Base-by-base conservation (phyloP, 2,888 invertebrate species). In the Nymphalis polychloros region DNA sequence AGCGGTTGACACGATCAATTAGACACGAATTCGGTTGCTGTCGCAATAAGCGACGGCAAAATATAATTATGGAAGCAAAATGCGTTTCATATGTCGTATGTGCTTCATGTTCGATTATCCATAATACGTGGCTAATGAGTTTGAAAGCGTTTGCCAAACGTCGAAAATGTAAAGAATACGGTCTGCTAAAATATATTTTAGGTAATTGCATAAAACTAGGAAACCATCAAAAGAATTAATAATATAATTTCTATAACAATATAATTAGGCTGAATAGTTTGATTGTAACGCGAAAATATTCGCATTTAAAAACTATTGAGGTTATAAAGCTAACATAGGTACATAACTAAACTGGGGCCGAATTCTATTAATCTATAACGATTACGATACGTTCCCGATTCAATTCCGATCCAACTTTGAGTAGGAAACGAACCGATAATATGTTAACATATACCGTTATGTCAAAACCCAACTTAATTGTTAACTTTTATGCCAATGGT, bases 81-180 rank as follows among this genome's bases (percentile, higher is more conserved):
- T 55, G 53, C 50, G 27, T 57, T 13, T 57, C 57, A 10, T 19
- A 35, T 57, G 41, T 57, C 57, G 41, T 41, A 10, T 57, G 57
- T 41, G 41, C 57, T 41, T 57, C 41, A n/a, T 41, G 35, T 57
- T 57, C 35, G 57, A 41, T 57, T 41, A 19, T 19, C 57, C 57
- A 19, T 19, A 41, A 35, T 35, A 57, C 35, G 57, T 57, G 57
- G 35, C 57, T 19, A 57, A 57, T 57, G 57, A 57, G 57, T 57
- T 19, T 5, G 31, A 55, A 57, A 41, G 4, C 57, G 35, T 1
- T 41, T 57, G 57, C 57, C 57, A 57, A 57, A 57, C 35, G 49
- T 49, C 49, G 35, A 41, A 57, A 57, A 57, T 19, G 57, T 57
- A 41, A 41, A 57, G 57, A 57, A 57, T 57, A 57, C 35, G 19